Evolutionary conservation across 2,888 invertebrate species (phyloP).

Genomic region (Trissolcus brochymenae): DNA sequence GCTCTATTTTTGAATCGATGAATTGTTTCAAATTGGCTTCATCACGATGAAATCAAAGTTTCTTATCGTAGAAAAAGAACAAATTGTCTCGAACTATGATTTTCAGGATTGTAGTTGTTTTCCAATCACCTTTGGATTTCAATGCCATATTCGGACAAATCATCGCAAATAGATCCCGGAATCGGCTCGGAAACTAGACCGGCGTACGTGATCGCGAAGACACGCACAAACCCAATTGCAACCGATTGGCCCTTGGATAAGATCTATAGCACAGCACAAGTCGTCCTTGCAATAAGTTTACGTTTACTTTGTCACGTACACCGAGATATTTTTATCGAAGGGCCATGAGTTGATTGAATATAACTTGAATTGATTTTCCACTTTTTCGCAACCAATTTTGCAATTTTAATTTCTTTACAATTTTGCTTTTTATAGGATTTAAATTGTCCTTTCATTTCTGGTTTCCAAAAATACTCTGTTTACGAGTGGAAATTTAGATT

Average conservation of each 20-base stretch:
- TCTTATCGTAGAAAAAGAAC: too few species aligned
- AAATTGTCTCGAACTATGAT: background rate
- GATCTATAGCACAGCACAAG: constrained; percentile 19
- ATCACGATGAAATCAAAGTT: too few species aligned
- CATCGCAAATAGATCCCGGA: constrained; percentile 13
- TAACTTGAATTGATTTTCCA: too few species aligned
- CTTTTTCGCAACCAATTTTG: too few species aligned
- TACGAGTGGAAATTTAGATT: too few species aligned
- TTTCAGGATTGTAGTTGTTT: constrained; percentile 13
- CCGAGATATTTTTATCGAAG: constrained; percentile 15
- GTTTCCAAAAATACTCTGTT: too few species aligned
- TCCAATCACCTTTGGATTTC: constrained; percentile 20
- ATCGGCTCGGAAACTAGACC: constrained; percentile 24
- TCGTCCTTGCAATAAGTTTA: constrained; percentile 46
- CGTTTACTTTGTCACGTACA: constrained; percentile 52
- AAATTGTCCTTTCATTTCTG: too few species aligned
- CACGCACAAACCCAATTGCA: constrained; percentile 12
- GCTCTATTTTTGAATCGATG: too few species aligned
- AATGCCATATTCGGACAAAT: constrained; percentile 10
- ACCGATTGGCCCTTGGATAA: constrained; percentile 29
- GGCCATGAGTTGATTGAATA: too few species aligned
- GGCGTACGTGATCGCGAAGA: constrained; percentile 27
- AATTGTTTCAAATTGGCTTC: too few species aligned
- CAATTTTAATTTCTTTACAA: too few species aligned
- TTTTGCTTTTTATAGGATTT: too few species aligned